Evolutionary conservation across 1,140 invertebrate genomes (phyloP).

Genomic region (Octopus sinensis): DNA sequence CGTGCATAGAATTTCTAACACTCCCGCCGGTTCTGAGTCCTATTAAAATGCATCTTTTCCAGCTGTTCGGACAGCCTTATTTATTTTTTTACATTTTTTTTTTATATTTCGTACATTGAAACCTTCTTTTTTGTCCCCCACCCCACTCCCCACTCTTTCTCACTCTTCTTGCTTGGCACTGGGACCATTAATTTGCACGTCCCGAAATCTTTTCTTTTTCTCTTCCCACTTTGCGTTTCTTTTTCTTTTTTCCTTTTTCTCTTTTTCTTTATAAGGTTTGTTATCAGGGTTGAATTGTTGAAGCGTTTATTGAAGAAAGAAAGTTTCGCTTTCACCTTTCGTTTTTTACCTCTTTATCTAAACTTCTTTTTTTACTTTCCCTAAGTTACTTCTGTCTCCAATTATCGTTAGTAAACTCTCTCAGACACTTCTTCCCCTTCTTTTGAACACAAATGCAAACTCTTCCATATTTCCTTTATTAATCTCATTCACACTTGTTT

Average conservation of each 20-base stretch:
- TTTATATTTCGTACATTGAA: slow-evolving; percentile 1
- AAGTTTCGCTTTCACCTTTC: background rate
- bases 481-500: too few relatives aligned
- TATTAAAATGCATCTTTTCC: slow-evolving; percentile 11
- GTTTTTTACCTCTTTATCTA: too few relatives aligned
- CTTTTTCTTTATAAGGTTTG: background rate
- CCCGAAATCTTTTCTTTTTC: background rate
- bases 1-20: slow-evolving; percentile 11
- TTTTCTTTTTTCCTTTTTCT: background rate
- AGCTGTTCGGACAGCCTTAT: background rate
- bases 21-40: slow-evolving; percentile 7
- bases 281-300: slow-evolving; percentile 7
- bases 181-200: slow-evolving; percentile 9
- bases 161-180: background rate
- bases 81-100: background rate
- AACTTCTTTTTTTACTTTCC: too few relatives aligned
- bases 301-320: background rate
- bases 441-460: too few relatives aligned
- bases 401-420: too few relatives aligned
- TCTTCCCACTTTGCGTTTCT: too few relatives aligned
- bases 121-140: background rate
- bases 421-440: too few relatives aligned
- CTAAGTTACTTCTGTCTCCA: too few relatives aligned
- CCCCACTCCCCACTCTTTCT: background rate
- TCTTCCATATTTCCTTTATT: too few relatives aligned